phyloP scores from a whole-genome alignment of 2,113 vertebrate species.

The Dipodomys ordii region DNA sequence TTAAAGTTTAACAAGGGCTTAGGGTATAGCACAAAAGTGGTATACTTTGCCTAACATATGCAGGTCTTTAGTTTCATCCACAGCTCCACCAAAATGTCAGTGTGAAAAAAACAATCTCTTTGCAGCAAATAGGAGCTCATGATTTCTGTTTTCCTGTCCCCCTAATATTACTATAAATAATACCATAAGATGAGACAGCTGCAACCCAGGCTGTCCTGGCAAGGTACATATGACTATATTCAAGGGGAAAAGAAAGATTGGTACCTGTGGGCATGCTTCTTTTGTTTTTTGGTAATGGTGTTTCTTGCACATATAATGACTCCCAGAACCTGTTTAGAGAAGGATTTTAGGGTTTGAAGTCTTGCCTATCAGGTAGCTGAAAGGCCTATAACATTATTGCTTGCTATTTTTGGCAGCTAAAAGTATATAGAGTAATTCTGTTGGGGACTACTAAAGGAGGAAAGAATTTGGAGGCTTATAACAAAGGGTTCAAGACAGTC shows the following conservation, averaged over 20 bases:
- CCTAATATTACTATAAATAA: not conserved
- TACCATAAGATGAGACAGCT: not conserved
- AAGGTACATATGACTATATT: not conserved
- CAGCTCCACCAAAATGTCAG: not conserved
- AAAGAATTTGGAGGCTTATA: not conserved
- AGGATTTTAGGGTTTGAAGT: slow-evolving; percentile 11
- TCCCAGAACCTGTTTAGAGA: slow-evolving; percentile 15
- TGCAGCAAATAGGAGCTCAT: not conserved
- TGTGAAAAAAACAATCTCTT: not conserved
- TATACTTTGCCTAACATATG: not conserved
- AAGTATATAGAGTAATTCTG: slow-evolving; percentile 2
- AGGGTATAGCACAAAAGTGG: not conserved
- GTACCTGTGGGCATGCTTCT: not conserved
- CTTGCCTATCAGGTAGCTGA: not conserved
- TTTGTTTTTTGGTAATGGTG: not conserved
- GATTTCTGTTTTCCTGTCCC: not conserved
- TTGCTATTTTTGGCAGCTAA: slow-evolving; percentile 48
- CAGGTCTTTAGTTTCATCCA: not conserved
- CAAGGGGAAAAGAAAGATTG: not conserved
- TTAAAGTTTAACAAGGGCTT: not conserved
- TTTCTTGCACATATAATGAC: not conserved
- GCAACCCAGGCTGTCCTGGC: not conserved
- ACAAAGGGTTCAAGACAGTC: slow-evolving; percentile 24
- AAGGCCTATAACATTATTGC: slow-evolving; percentile 10
- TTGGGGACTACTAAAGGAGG: not conserved